A percentile compares a stretch with the other conserved stretches of the same genome.
Conservation (phyloP, 92 coral and sea anemone genomes). For the Micromussa lordhowensis region DNA sequence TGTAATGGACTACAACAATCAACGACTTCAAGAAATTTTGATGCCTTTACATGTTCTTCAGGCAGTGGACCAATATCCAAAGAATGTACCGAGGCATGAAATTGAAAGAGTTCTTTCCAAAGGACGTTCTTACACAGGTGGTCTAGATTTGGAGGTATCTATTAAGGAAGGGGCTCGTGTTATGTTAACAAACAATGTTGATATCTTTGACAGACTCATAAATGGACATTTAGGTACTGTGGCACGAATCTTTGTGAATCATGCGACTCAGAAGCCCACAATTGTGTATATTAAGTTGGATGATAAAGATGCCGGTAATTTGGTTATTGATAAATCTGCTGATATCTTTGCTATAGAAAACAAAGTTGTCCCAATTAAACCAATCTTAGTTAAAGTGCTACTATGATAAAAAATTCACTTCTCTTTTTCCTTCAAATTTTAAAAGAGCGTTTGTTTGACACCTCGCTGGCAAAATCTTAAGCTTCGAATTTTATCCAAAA, state of each 20-base stretch:
- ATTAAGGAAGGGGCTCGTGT: conserved; percentile 74
- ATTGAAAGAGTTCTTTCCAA: conserved; percentile 72
- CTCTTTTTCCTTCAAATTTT: too few species aligned
- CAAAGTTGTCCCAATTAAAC: conserved; percentile 70
- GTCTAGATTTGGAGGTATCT: conserved; percentile 67
- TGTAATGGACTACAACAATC: conserved; percentile 52
- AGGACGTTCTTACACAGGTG: conserved; percentile 75
- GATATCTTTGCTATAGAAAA: too few species aligned
- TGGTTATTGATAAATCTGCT: too few species aligned
- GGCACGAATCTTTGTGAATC: background rate
- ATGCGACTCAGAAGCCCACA: conserved; percentile 32
- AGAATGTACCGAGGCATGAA: conserved; percentile 63
- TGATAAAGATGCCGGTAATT: conserved; percentile 72
- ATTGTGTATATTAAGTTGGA: conserved; percentile 75
- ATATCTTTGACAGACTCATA: conserved; percentile 73
- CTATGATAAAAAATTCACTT: too few species aligned
- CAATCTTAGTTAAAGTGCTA: conserved; percentile 64
- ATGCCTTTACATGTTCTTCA: conserved; percentile 55
- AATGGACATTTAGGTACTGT: conserved; percentile 86
- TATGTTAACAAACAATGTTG: conserved; percentile 67
- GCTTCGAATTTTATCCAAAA: too few species aligned
- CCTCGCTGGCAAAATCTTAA: too few species aligned
- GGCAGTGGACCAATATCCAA: conserved; percentile 70
- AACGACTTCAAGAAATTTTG: conserved; percentile 34
- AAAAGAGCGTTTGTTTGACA: too few species aligned